Base-by-base conservation (phyloP, 2,797 vertebrate species). In the Pyrocephalus nanus region DNA sequence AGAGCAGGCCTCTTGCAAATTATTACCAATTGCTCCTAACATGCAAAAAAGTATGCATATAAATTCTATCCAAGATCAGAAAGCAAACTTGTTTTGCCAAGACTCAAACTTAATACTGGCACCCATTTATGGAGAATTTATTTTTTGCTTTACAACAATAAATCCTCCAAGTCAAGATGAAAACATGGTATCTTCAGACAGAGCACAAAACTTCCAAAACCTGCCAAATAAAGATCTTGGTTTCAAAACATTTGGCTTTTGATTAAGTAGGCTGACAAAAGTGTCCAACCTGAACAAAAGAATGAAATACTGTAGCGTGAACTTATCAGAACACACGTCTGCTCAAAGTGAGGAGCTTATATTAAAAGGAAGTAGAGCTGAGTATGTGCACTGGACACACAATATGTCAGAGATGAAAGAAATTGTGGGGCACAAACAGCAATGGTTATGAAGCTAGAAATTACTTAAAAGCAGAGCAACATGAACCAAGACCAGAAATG, bases 371-470 rank as follows among this genome's bases (percentile, higher is more conserved):
- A 65, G 32, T 2, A 43, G 32, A 60, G 19, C 1, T 47, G 12
- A 17, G 15, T 25, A n/a, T 18, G 15, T 15, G 47, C 11, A 38
- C 19, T 27, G 34, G 50, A 67, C 17, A 77, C 5, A 11, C 5
- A 77, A 29, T 18, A 62, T 2, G 15, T 9, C 76, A 43, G 16
- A 64, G 25, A 43, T 17, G 4, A 16, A 86, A 76, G 29, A 71
- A 55, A 74, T 4, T 8, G 34, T 8, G 15, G 13, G 15, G 12
- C 27, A 43, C 7, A 40, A 80, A 53, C 22, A 71, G 36, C 38
- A 42, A 53, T 0, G 0, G 12, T 45, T 67, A 78, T 1, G 2
- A 88, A 55, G 19, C 3, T 3, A 51, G 15, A 30, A 73, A 42
- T 51, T 29, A 64, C 30, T n/a, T 51, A 48, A 80, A 90, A 69